Conservation (phyloP, 2,113 vertebrate genomes). For the Fulica atra region DNA sequence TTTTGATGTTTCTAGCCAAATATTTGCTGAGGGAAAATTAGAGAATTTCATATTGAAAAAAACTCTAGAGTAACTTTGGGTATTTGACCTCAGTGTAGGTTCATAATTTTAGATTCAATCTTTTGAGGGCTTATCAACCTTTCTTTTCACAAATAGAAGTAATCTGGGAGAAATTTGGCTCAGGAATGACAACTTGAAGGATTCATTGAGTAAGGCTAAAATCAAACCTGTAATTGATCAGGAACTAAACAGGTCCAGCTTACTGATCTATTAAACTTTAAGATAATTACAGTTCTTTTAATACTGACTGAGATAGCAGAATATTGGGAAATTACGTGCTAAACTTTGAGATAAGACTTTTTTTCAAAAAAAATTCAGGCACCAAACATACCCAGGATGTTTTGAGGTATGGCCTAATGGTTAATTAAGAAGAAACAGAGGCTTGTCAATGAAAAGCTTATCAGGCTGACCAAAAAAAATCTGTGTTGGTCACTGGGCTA, state of each 20-base stretch:
- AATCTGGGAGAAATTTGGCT: neutral
- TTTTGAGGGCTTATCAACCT: neutral
- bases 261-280: neutral
- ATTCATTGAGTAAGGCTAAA: neutral
- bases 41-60: neutral
- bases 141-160: neutral
- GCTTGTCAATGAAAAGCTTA: neutral
- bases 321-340: fast-evolving
- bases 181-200: neutral
- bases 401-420: neutral
- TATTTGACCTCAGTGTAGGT: fast-evolving
- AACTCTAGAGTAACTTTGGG: neutral
- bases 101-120: neutral
- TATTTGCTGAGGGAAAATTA: neutral
- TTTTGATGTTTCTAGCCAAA: neutral
- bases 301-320: fast-evolving
- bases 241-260: neutral
- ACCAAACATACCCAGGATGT: neutral
- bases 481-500: neutral
- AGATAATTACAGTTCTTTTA: neutral
- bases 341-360: neutral
- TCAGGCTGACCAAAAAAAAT: neutral
- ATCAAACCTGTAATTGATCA: neutral
- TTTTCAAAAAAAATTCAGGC: neutral
- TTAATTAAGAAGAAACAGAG: neutral